Evolutionary conservation across 1,140 invertebrate genomes (phyloP).

Genomic region (Agraylea sexmaculata): DNA sequence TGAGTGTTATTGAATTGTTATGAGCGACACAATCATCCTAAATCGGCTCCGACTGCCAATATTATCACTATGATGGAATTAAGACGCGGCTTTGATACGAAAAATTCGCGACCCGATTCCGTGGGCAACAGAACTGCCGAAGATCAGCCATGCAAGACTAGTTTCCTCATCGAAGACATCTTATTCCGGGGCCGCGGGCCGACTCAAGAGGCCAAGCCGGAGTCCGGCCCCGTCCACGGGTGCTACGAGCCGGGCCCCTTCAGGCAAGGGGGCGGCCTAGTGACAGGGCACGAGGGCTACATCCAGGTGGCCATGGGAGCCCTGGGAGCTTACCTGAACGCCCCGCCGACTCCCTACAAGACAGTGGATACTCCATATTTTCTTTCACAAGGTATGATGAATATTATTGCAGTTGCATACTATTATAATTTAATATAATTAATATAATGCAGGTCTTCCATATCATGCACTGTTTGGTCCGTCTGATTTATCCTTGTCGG

Average conservation of each 20-base stretch:
- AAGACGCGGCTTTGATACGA: constrained; percentile 18
- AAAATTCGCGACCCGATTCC: constrained; percentile 21
- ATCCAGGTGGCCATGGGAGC: constrained; percentile 52
- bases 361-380: constrained; percentile 52
- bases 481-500: constrained; percentile 51
- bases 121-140: constrained; percentile 25
- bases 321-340: constrained; percentile 46
- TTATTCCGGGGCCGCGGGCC: constrained; percentile 48
- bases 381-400: constrained; percentile 47
- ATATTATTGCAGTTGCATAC: constrained; percentile 1
- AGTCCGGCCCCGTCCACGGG: constrained; percentile 13
- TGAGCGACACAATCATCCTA: too few species aligned
- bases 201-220: constrained; percentile 25
- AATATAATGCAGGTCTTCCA: constrained; percentile 45
- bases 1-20: too few species aligned
- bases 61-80: constrained; percentile 14
- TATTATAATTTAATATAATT: constrained; percentile 5
- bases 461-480: constrained; percentile 58
- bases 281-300: constrained; percentile 39
- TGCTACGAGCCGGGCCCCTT: constrained; percentile 21
- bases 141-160: constrained; percentile 39
- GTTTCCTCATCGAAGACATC: constrained; percentile 74
- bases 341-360: constrained; percentile 47
- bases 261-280: constrained; percentile 31
- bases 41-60: background rate